Conservation (phyloP, 2,113 vertebrate genomes). For the Laticauda laticaudata region DNA sequence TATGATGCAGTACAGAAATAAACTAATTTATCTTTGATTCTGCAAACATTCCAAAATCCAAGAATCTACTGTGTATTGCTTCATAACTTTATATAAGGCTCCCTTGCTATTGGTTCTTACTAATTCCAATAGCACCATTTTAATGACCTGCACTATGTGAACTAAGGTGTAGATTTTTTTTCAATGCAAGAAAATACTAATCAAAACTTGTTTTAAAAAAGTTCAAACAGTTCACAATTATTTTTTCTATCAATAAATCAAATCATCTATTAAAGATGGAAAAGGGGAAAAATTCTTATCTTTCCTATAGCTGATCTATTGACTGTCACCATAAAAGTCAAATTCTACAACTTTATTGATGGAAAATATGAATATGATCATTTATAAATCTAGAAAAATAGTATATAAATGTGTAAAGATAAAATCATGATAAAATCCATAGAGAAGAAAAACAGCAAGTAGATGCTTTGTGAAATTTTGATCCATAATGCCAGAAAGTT, state of each 20-base stretch:
- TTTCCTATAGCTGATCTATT: slow-evolving; percentile 36
- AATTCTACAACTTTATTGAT: neutral
- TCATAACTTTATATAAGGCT: slow-evolving; percentile 1
- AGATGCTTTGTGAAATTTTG: neutral
- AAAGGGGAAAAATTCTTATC: slow-evolving; percentile 22
- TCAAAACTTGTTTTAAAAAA: slow-evolving; percentile 13
- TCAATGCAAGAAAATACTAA: slow-evolving; percentile 17
- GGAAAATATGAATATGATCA: slow-evolving; percentile 5
- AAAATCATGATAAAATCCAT: slow-evolving; percentile 35
- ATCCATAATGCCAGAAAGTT: slow-evolving; percentile 23
- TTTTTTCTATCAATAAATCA: slow-evolving; percentile 13
- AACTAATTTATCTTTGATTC: slow-evolving; percentile 25
- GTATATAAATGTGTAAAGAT: slow-evolving; percentile 27
- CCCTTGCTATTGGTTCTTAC: neutral
- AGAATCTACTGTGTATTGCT: neutral
- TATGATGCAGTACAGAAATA: slow-evolving; percentile 40
- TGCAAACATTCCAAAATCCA: slow-evolving; percentile 25
- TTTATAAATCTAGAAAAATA: slow-evolving; percentile 18
- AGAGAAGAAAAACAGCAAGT: slow-evolving; percentile 22
- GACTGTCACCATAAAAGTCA: slow-evolving; percentile 32
- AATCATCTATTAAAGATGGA: slow-evolving; percentile 22
- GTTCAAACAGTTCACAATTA: neutral
- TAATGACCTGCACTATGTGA: slow-evolving; percentile 16
- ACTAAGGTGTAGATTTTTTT: neutral
- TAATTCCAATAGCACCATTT: slow-evolving; percentile 17